Base-by-base conservation (phyloP, 2,797 vertebrate genomes). In the Pagetopsis macropterus region DNA sequence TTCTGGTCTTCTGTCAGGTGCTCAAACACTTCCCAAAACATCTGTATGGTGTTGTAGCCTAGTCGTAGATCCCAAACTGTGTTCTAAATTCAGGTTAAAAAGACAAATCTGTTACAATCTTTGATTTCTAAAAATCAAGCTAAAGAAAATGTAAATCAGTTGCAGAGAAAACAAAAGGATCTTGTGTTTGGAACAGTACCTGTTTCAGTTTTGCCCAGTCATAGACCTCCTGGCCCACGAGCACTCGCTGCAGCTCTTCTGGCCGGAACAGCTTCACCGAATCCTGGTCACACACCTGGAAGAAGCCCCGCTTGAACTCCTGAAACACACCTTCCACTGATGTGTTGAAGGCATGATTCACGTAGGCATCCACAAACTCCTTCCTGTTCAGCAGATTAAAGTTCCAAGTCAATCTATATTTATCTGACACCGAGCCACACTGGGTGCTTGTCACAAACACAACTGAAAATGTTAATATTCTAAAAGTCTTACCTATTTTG, bases 11-110 rank as follows among this genome's bases (percentile, higher is more conserved):
- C 78, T 40, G 93, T 91, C 70, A 98, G 94, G 56, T 97, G 96
- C 27, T 96, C 95, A 93, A 98, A 98, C 83, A 97, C 96, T 64
- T 97, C 94, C 97, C 97, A 98, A 88, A 98, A 98, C 73, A 94
- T 94, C 89, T 93, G 88, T 64, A 96, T 95, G 3, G 89, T 95
- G 73, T 94, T 91, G 86, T 96, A 95, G 10, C 82, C 83, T 67
- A 76, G 68, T 87, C 93, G 89, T 74, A 94, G 95, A 4, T 65
- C 76, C 52, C 84, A 86, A 65, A 85, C 78, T 59, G 97, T 95
- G 88, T 95, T 96, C 97, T 98, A 85, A 70, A 61, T 12, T 51
- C 11, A 44, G 15, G 11, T 13, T 12, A 13, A 15, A 23, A 8
- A 48, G n/a, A 50, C 1, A 51, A 1, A 0, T 41, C 1, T 3